Base-by-base conservation (phyloP, 2,888 invertebrate species). In the Drosophila multiciliata region DNA sequence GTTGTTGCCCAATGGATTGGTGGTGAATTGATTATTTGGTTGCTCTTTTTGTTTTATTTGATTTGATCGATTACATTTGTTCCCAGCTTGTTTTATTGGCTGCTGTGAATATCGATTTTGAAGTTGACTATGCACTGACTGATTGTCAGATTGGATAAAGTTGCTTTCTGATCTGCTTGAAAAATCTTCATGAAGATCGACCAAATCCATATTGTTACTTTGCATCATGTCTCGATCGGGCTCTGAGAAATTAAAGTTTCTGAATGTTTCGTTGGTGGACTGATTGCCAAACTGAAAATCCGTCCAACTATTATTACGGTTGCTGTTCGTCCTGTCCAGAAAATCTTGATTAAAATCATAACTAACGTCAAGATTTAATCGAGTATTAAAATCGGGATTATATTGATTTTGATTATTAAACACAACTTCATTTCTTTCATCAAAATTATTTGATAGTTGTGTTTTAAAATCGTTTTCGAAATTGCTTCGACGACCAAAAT, bases 311-410 rank as follows among this genome's bases (percentile, higher is more conserved):
- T 38, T 35, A 9, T 38, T 45, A 12, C 12, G 17, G 26, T 59
- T 63, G 32, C 6, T 17, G 9, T 23, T 32, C 17, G 58, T 32
- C 26, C 53, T 36, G 23, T 23, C 35, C 23, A 12, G 15, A 40
- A 63, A 69, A 40, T 71, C 32, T 32, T 42, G 38, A 53, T 49
- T 17, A 53, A 54, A 53, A 23, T 57, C 48, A 1, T 38, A 26
- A 23, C 42, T 64, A 32, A 67, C 50, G 1, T n/a, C 48, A 23
- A 12, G 4, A 32, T 61, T 45, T 15, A 45, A 12, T 17, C 54
- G 7, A 26, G 60, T 57, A 36, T 71, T 61, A 61, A 35, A 65
- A 38, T 73, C 62, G 2, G 26, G 20, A 58, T 62, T 45, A 12
- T 33, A 48, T 5, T 6, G 52, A 53, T 61, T 45, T 54, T n/a